These are phyloP conservation scores for Mactromeris polynyma DNA, from an alignment of 2,888 invertebrate genomes.

Conservation along the genomic window DNA sequence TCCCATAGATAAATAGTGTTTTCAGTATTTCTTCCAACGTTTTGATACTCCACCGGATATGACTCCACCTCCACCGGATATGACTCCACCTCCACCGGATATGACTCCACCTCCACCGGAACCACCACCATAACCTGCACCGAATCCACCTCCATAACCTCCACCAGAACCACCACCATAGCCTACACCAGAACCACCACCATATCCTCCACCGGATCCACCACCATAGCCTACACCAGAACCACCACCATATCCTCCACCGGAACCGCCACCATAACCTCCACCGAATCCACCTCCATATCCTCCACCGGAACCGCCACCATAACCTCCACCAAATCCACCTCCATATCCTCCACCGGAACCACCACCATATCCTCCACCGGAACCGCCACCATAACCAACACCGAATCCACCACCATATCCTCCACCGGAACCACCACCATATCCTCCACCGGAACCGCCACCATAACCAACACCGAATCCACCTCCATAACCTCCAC, in stretches of 20 bases:
- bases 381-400: background rate
- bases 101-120: too few relatives aligned
- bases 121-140: too few relatives aligned
- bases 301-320: background rate
- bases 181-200: background rate
- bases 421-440: constrained; percentile 13
- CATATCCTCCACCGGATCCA: background rate
- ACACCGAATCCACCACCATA: background rate
- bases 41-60: too few relatives aligned
- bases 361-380: background rate
- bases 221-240: background rate
- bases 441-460: constrained; percentile 16
- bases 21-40: constrained; percentile 41
- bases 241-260: background rate
- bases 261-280: background rate
- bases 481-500: background rate
- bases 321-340: background rate
- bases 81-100: too few relatives aligned
- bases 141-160: too few relatives aligned
- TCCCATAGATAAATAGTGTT: background rate
- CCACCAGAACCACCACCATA: too few relatives aligned
- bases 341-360: background rate
- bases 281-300: background rate
- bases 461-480: background rate
- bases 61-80: too few relatives aligned